Conservation (phyloP, 2,888 invertebrate species). For the Cremastobaeus sp. region DNA sequence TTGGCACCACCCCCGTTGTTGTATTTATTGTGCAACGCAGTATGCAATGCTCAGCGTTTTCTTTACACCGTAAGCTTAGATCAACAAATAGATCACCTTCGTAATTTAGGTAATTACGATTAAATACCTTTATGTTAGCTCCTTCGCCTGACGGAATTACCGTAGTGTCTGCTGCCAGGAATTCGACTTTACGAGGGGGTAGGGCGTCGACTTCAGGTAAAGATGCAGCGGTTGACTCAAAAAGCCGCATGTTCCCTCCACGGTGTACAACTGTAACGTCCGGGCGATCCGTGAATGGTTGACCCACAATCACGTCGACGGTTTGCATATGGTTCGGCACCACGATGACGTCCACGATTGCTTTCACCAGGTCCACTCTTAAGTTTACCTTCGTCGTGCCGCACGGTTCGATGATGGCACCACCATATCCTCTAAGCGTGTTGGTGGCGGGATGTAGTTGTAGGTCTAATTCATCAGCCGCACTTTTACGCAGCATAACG, state of each 20-base stretch:
- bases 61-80: slow-evolving; percentile 5
- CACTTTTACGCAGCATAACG: no score
- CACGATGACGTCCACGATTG: no score
- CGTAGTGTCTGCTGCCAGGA: not conserved
- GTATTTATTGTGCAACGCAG: no score
- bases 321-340: no score
- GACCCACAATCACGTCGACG: no score
- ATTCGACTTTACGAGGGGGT: slow-evolving; percentile 4
- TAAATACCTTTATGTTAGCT: slow-evolving; percentile 2
- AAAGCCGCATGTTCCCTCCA: slow-evolving; percentile 5
- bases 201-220: slow-evolving; percentile 2
- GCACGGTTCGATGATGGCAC: no score
- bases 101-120: not conserved
- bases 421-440: no score
- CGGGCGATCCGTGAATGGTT: no score
- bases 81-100: slow-evolving; percentile 3
- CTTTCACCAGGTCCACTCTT: no score
- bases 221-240: not conserved
- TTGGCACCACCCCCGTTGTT: not conserved
- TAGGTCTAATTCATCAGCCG: no score
- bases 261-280: slow-evolving; percentile 13
- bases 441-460: no score
- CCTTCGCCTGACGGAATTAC: slow-evolving; percentile 6
- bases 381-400: no score
- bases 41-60: slow-evolving; percentile 22